A percentile compares a stretch with the other conserved stretches of the same genome.
Evolutionary conservation across 2,888 invertebrate species (phyloP).

Genomic region (Synanthedon formicaeformis): DNA sequence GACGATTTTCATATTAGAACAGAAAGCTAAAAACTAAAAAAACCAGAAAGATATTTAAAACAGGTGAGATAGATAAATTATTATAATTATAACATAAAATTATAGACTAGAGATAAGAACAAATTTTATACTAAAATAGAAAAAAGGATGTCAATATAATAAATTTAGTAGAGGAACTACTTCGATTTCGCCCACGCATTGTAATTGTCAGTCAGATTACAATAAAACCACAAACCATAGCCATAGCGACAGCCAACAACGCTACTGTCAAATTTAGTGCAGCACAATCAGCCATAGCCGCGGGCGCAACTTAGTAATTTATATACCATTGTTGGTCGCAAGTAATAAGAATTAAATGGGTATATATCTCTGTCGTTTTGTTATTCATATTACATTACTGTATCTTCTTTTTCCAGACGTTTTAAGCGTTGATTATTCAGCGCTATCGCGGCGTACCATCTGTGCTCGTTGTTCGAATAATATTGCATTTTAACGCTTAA

Average conservation of each 20-base stretch:
- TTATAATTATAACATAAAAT: no score
- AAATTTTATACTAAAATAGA: no score
- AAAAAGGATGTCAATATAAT: no score
- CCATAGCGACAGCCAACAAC: neutral
- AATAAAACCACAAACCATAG: neutral
- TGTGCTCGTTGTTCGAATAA: constrained; percentile 25
- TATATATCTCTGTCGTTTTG: constrained; percentile 67
- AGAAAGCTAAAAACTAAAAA: no score
- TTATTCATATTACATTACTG: constrained; percentile 69
- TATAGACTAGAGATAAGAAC: no score
- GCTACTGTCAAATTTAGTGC: neutral
- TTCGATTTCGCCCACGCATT: no score
- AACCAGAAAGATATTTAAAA: no score
- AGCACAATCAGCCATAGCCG: neutral
- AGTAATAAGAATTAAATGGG: constrained; percentile 65
- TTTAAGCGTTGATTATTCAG: constrained; percentile 71
- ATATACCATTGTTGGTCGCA: constrained; percentile 49
- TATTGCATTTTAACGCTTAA: constrained; percentile 24
- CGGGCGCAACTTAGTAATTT: constrained; percentile 22
- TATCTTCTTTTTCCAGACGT: constrained; percentile 70
- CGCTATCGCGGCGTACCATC: constrained; percentile 61
- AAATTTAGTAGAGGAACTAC: no score
- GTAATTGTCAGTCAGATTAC: no score
- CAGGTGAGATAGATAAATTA: no score
- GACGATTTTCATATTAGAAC: no score